These are phyloP conservation scores for Folsomia manolachei DNA, from an alignment of 2,888 invertebrate species.

Conservation along the genomic window DNA sequence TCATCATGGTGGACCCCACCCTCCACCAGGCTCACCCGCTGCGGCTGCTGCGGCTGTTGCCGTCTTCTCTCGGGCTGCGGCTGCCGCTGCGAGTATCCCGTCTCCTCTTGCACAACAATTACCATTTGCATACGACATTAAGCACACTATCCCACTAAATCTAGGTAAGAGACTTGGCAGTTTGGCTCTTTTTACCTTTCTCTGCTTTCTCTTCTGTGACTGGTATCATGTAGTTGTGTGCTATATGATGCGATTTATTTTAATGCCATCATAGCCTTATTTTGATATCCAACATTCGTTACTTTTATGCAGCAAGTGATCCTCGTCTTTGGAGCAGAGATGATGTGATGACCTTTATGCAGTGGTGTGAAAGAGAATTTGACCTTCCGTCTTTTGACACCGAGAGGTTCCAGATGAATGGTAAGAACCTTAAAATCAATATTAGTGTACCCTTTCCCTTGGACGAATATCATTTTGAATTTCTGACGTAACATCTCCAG, in stretches of 20 bases:
- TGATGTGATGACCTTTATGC: conserved; percentile 79
- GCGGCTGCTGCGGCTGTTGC: conserved; percentile 47
- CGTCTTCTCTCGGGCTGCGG: conserved; percentile 43
- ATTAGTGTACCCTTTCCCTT: too few relatives aligned
- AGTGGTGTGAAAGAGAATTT: conserved; percentile 89
- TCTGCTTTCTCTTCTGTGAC: too few relatives aligned
- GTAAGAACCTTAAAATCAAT: too few relatives aligned
- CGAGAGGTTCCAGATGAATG: conserved; percentile 95
- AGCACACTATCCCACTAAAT: conserved; percentile 78
- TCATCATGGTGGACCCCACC: conserved; percentile 52
- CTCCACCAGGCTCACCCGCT: conserved; percentile 56
- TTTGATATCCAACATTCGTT: background rate
- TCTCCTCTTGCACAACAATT: conserved; percentile 63
- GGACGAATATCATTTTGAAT: too few relatives aligned
- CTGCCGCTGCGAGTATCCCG: conserved; percentile 50
- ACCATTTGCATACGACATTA: conserved; percentile 68
- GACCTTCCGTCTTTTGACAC: conserved; percentile 86
- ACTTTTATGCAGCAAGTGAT: conserved; percentile 65
- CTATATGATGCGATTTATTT: too few relatives aligned
- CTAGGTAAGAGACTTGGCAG: conserved; percentile 62
- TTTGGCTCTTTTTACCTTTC: too few relatives aligned
- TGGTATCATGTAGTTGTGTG: too few relatives aligned
- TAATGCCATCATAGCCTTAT: background rate
- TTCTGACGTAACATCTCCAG: too few relatives aligned
- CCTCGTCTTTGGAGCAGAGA: conserved; percentile 87